A percentile compares a stretch with the other conserved stretches of the same genome.
These are phyloP conservation scores for Boloria selene DNA, from an alignment of 2,888 invertebrate genomes.

Conservation along the genomic window DNA sequence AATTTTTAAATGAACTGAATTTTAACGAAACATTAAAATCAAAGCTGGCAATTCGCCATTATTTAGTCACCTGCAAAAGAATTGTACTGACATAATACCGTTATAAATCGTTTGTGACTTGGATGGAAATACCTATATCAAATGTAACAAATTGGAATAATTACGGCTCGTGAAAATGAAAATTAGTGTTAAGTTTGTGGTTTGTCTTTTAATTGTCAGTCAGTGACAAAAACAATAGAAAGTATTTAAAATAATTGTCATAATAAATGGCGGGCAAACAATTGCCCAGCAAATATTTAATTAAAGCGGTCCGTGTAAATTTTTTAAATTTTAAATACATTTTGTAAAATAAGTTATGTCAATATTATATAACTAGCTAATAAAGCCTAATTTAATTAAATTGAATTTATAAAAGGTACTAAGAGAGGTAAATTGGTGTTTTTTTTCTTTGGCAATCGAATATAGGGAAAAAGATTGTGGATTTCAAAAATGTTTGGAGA, in stretches of 20 bases:
- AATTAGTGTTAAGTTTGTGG: too few species aligned
- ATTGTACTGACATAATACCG: neutral
- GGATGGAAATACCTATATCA: neutral
- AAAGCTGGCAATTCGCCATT: slow-evolving; percentile 20
- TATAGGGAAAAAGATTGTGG: slow-evolving; percentile 29
- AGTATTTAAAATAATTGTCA: too few species aligned
- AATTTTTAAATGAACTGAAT: slow-evolving; percentile 16
- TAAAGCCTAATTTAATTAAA: slow-evolving; percentile 26
- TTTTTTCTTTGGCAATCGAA: slow-evolving; percentile 44
- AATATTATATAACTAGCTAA: slow-evolving; percentile 16
- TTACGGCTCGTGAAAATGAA: too few species aligned
- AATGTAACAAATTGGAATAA: too few species aligned
- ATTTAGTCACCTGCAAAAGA: slow-evolving; percentile 4
- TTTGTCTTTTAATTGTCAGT: too few species aligned
- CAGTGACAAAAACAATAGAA: too few species aligned
- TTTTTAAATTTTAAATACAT: neutral
- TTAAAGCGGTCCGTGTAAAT: neutral
- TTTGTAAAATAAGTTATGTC: slow-evolving; percentile 10
- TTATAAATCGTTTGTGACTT: neutral
- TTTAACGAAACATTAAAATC: neutral
- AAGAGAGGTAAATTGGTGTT: slow-evolving; percentile 46
- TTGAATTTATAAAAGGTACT: slow-evolving; percentile 26
- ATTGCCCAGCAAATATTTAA: neutral
- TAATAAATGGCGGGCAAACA: too few species aligned
- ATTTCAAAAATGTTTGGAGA: slow-evolving; percentile 13